A percentile compares a stretch with the other conserved stretches of the same genome.
Conservation (phyloP, 2,797 vertebrate genomes). For the Hipposideros larvatus region DNA sequence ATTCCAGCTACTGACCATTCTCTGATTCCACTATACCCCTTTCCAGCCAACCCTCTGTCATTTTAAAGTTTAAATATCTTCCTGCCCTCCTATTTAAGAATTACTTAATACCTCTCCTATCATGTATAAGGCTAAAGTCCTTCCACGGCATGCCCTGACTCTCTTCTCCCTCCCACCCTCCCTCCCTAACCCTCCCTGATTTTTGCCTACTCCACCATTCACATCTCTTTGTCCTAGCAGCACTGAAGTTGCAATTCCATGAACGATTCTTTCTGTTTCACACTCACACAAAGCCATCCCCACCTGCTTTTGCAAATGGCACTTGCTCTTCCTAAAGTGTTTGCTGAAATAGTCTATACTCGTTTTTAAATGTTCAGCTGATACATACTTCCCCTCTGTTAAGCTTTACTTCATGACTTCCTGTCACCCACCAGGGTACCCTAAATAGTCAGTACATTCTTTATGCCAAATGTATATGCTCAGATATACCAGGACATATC, state of each 20-base stretch:
- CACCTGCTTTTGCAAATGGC: not conserved
- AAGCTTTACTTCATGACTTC: not conserved
- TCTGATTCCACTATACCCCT: not conserved
- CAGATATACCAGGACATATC: not conserved
- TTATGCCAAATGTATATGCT: not conserved
- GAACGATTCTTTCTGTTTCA: not conserved
- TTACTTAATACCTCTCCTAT: not conserved
- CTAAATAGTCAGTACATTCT: not conserved
- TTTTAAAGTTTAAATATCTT: slow-evolving; percentile 26
- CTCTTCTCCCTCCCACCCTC: not conserved
- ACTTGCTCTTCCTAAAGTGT: not conserved
- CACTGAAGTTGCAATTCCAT: not conserved
- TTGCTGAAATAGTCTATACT: not conserved
- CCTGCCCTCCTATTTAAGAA: not conserved
- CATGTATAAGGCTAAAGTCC: not conserved
- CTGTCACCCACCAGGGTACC: not conserved
- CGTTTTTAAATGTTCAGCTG: not conserved
- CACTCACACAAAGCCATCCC: not conserved
- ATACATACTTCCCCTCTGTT: not conserved
- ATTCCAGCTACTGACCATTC: not conserved
- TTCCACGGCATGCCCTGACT: not conserved
- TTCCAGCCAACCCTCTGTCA: not conserved
- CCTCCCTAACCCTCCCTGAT: not conserved
- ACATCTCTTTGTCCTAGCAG: not conserved
- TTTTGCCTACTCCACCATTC: not conserved